Percentiles rank a stretch among this genome's conserved stretches.
phyloP scores from a whole-genome alignment of 2,888 invertebrate genomes.

The Lymantria monacha region DNA sequence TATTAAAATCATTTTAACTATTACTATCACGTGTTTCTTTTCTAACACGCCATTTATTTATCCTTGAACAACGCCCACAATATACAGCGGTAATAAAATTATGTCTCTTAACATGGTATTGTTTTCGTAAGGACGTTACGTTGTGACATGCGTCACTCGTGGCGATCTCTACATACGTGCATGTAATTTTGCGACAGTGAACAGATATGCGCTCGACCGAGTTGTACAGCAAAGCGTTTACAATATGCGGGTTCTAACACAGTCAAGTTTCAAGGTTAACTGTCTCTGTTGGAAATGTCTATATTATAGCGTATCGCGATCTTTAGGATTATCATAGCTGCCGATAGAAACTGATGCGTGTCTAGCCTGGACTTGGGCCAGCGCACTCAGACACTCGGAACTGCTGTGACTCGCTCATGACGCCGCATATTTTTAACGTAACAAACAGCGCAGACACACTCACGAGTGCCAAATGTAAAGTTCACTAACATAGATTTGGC shows the following conservation, averaged over 20 bases:
- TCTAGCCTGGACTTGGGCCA: constrained; percentile 65
- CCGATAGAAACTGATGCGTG: constrained; percentile 38
- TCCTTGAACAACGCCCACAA: constrained; percentile 15
- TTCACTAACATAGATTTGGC: constrained; percentile 81
- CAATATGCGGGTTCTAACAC: constrained; percentile 31
- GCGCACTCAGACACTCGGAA: constrained; percentile 56
- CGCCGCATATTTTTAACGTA: constrained; percentile 81
- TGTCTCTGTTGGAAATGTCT: constrained; percentile 32
- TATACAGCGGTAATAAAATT: constrained; percentile 18
- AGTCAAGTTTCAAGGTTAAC: constrained; percentile 42
- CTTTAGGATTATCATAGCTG: constrained; percentile 33
- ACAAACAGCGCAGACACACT: constrained; percentile 71
- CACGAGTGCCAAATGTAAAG: constrained; percentile 78
- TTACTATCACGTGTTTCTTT: constrained; percentile 14
- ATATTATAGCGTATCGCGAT: constrained; percentile 22
- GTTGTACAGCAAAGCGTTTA: constrained; percentile 21
- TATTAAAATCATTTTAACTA: constrained; percentile 2
- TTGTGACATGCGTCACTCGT: constrained; percentile 47
- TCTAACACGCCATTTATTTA: constrained; percentile 17
- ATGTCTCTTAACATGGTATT: constrained; percentile 40
- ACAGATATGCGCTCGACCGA: constrained; percentile 28
- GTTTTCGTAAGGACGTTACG: constrained; percentile 43
- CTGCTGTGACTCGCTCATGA: constrained; percentile 74
- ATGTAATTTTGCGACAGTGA: constrained; percentile 35
- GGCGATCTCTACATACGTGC: constrained; percentile 25